Conservation (phyloP, 2,113 vertebrate genomes). For the Natator depressus region DNA sequence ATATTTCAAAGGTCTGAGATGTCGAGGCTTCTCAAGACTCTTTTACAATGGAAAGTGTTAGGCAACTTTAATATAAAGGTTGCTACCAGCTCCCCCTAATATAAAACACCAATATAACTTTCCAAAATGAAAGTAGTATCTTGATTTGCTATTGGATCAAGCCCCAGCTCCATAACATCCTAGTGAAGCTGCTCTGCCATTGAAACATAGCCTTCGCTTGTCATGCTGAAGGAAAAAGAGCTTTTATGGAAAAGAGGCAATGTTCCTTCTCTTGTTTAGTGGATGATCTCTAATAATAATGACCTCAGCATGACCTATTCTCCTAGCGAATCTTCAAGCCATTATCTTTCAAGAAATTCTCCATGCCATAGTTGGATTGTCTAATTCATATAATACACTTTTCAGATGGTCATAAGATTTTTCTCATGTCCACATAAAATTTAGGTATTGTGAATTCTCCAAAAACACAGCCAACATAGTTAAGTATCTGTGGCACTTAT, state of each 20-base stretch:
- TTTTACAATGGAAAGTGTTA: conserved; percentile 43
- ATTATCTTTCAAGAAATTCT: background rate
- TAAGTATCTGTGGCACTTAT: background rate
- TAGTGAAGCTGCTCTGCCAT: background rate
- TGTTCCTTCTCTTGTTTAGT: background rate
- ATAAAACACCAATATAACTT: background rate
- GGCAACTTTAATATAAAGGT: background rate
- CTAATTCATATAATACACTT: background rate
- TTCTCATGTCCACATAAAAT: background rate
- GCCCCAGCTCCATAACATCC: background rate
- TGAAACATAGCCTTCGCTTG: background rate
- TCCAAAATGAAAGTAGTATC: background rate
- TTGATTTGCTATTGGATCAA: background rate
- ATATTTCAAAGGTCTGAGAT: conserved; percentile 48
- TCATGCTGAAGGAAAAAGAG: background rate
- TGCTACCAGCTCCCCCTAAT: background rate
- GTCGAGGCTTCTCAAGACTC: conserved; percentile 8
- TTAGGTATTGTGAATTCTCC: background rate
- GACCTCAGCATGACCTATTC: background rate
- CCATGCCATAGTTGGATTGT: background rate
- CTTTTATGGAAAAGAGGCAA: background rate
- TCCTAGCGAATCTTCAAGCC: background rate
- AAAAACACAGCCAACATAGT: background rate
- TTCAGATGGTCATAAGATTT: background rate
- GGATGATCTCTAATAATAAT: background rate